Evolutionary conservation across 1,140 invertebrate genomes (phyloP).

Genomic region (Aphis craccivora): DNA sequence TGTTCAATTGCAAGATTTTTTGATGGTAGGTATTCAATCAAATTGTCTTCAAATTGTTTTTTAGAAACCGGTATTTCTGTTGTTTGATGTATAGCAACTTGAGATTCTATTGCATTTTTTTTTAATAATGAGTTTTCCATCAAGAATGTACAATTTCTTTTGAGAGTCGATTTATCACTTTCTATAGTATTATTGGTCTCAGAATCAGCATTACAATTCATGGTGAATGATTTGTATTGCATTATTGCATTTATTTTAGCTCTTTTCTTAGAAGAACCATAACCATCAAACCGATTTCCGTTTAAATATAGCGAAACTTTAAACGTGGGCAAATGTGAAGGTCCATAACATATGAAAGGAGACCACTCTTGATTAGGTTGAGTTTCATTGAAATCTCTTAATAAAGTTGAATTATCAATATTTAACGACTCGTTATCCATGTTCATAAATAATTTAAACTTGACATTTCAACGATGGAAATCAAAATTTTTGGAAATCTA

Average conservation of each 20-base stretch:
- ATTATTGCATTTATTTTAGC: slow-evolving; percentile 43
- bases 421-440: neutral
- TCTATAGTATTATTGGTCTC: neutral
- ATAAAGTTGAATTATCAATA: neutral
- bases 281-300: neutral
- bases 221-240: neutral
- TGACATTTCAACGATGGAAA: neutral
- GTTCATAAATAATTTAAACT: neutral
- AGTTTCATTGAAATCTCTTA: slow-evolving; percentile 44
- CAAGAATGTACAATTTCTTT: neutral
- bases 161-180: neutral
- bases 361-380: neutral
- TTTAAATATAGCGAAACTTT: neutral
- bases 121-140: neutral
- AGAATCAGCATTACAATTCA: neutral
- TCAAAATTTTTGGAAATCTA: neutral
- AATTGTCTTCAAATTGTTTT: neutral
- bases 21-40: neutral
- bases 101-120: neutral
- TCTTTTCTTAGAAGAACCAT: slow-evolving; percentile 36
- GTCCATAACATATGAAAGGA: neutral
- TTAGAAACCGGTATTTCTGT: neutral
- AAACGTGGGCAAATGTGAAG: slow-evolving; percentile 29
- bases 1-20: neutral
- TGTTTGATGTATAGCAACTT: neutral